Evolutionary conservation across 2,888 invertebrate species (phyloP), one percentile per base, ranked within the genome.

Genomic region (Siphonodentalium dalli): DNA sequence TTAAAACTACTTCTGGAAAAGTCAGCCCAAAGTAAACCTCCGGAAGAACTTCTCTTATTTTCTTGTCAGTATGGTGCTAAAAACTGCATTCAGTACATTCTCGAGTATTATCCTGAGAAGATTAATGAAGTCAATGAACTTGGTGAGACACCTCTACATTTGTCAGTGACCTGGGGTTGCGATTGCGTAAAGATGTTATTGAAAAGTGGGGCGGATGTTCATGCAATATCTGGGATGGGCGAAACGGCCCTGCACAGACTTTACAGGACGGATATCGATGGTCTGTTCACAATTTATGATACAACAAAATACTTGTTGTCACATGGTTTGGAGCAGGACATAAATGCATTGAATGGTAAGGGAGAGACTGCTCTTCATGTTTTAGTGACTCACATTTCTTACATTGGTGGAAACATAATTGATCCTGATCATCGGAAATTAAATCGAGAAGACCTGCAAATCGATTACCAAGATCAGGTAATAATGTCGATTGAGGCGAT

Each of bases 131-230:
- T 63, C 20, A 69, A 73, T 49, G 50, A 87, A 77, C 88, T 89
- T 72, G 90, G 89, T 81, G 89, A 89, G 77, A 89, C 88, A 77
- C 90, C 90, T n/a, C 87, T 90, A 54, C 88, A 90, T 78, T 88
- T 89, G 72, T 84, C 89, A 13, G 89, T 89, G 18, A 83, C 88
- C 24, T 89, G 90, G 75, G 88, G 89, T 62, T 85, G 87, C 41
- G 86, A 87, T 69, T 89, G 89, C 79, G 83, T 89, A 2, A 78
- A 78, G 44, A 68, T 80, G 13, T 68, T 83, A 21, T 74, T 83
- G 26, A 77, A 80, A 57, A 87, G 87, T 72, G 89, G 89, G n/a
- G 89, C 89, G 26, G 86, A 87, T 55, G 88, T 88, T 0, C 87
- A 87, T 6, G 83, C 87, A 46, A 89, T 89, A 7, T 15, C 87